Evolutionary conservation across 23 tunicate genomes (phyloP).

Genomic region (Styela plicata): DNA sequence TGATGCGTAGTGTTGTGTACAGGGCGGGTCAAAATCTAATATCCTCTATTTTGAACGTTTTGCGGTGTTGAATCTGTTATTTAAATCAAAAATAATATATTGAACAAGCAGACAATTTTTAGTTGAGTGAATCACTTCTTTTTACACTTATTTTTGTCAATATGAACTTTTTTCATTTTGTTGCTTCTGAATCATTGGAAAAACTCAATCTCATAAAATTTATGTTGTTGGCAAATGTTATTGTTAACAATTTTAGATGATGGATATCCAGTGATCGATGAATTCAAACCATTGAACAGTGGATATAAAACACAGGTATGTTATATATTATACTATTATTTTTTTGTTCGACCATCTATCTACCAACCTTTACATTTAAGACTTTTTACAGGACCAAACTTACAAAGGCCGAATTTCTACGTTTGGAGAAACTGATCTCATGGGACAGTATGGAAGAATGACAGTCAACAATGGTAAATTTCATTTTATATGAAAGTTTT

Average conservation of each 20-base stretch:
- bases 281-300: constrained; percentile 14
- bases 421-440: neutral
- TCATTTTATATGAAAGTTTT: too few relatives aligned
- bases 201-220: neutral
- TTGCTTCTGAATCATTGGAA: too few relatives aligned
- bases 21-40: neutral
- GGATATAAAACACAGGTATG: constrained; percentile 26
- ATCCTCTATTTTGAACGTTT: too few relatives aligned
- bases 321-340: too few relatives aligned
- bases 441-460: neutral
- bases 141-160: too few relatives aligned
- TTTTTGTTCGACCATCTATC: too few relatives aligned
- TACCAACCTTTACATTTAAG: too few relatives aligned
- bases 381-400: neutral
- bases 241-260: constrained; percentile 35
- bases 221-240: neutral
- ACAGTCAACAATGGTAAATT: neutral
- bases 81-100: too few relatives aligned
- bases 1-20: neutral
- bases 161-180: too few relatives aligned
- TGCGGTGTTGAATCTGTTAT: neutral
- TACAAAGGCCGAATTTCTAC: neutral
- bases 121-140: too few relatives aligned
- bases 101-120: too few relatives aligned
- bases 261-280: constrained; percentile 27